Conservation (phyloP, 2,797 vertebrate genomes). For the Sebastes variabilis region DNA sequence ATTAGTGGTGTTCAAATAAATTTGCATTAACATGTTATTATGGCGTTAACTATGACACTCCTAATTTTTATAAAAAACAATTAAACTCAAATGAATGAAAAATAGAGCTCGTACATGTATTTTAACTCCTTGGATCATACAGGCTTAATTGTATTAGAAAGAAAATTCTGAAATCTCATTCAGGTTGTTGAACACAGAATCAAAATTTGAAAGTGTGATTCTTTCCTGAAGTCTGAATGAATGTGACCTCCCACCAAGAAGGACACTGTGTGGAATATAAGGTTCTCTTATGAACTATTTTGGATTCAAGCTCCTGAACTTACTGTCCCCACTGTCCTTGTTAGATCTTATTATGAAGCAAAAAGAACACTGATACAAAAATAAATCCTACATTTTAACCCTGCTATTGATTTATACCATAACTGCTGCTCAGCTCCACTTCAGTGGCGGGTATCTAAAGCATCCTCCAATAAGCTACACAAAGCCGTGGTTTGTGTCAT, state of each 20-base stretch:
- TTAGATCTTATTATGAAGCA: conserved; percentile 8
- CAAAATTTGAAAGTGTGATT: neutral
- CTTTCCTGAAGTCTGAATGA: neutral
- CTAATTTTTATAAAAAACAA: too few relatives aligned
- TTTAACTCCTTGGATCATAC: neutral
- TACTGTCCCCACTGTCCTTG: conserved; percentile 9
- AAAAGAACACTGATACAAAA: neutral
- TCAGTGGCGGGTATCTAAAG: neutral
- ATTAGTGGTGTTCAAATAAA: too few relatives aligned
- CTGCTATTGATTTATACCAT: neutral
- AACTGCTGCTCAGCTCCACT: neutral
- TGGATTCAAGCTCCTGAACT: neutral
- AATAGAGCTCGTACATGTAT: neutral
- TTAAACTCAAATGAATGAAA: neutral
- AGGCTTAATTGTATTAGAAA: neutral
- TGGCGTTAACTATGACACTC: fast-evolving
- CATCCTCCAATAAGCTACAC: neutral
- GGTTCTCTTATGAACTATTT: neutral
- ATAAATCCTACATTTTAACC: neutral
- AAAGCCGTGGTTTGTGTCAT: neutral
- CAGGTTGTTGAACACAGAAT: neutral
- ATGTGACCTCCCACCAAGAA: neutral
- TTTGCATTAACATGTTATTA: too few relatives aligned
- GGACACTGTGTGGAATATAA: neutral
- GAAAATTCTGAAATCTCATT: neutral